phyloP scores from a whole-genome alignment of 2,888 invertebrate species.

The Cantharis rustica region DNA sequence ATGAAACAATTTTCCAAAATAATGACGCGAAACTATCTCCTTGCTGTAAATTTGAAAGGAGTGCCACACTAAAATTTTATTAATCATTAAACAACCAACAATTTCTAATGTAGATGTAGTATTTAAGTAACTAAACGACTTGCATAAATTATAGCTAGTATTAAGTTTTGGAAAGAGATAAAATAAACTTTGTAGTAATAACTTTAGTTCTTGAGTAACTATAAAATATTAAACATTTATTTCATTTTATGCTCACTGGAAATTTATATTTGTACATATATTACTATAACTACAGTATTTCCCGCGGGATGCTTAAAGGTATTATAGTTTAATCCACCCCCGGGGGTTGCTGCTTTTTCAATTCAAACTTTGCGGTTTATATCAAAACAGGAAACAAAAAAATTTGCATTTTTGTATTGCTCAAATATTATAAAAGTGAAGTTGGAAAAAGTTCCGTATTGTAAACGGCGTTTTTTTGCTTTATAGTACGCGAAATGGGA shows the following conservation, averaged over 20 bases:
- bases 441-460: background rate
- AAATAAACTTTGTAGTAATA: background rate
- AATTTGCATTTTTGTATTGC: background rate
- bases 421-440: background rate
- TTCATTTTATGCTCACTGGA: background rate
- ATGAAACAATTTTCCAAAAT: background rate
- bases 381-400: background rate
- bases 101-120: background rate
- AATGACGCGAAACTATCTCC: background rate
- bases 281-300: background rate
- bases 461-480: background rate
- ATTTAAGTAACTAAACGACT: background rate
- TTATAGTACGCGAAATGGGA: background rate
- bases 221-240: background rate
- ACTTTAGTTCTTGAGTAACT: background rate
- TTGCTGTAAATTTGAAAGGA: background rate
- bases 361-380: background rate
- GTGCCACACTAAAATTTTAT: background rate
- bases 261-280: background rate
- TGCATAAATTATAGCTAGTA: background rate
- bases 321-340: background rate
- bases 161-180: background rate
- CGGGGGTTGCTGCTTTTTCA: background rate
- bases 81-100: background rate
- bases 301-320: background rate